Evolutionary conservation across 2,888 invertebrate species (phyloP).

Genomic region (Nephrotoma flavescens): DNA sequence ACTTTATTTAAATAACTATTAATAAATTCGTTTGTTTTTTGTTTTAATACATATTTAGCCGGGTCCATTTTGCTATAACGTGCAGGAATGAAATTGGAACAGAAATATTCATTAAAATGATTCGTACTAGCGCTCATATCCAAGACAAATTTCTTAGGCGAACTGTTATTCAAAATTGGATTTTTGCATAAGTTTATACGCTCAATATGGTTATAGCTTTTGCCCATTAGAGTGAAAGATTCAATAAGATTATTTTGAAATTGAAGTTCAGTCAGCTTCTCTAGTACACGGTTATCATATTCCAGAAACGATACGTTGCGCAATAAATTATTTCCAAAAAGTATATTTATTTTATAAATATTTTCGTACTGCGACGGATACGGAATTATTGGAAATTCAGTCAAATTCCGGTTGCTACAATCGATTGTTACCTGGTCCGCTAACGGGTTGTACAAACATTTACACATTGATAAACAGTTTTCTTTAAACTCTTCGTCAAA

Average conservation of each 20-base stretch:
- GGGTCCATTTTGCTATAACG: background rate
- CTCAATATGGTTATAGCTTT: background rate
- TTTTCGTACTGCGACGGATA: background rate
- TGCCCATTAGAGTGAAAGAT: background rate
- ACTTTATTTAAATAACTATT: background rate
- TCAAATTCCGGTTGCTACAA: background rate
- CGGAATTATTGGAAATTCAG: background rate
- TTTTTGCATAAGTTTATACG: background rate
- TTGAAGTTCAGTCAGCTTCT: background rate
- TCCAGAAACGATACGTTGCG: background rate
- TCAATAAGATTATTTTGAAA: background rate
- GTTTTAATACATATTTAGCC: background rate
- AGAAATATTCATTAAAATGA: background rate
- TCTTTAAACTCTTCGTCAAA: background rate
- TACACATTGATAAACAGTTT: background rate
- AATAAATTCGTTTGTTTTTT: background rate
- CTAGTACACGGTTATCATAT: background rate
- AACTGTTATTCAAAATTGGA: background rate
- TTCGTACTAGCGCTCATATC: background rate
- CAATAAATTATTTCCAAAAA: background rate
- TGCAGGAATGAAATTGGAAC: background rate
- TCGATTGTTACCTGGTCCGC: background rate
- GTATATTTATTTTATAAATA: background rate
- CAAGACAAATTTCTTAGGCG: background rate
- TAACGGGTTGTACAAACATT: background rate